Evolutionary conservation across 2,888 invertebrate species (phyloP).

Genomic region (Lochmaea capreae): DNA sequence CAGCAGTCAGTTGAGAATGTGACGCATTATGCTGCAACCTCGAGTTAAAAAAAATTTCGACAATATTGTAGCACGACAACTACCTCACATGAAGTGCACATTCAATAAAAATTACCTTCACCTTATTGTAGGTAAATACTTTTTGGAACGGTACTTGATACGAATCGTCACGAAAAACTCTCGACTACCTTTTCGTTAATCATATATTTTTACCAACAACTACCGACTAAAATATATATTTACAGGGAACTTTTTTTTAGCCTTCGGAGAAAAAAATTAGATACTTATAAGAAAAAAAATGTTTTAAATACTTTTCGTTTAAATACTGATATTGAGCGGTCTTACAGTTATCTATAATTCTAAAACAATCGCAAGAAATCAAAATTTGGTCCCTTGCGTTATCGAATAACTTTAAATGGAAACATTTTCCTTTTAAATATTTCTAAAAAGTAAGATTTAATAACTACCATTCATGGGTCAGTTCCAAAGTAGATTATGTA

Average conservation of each 20-base stretch:
- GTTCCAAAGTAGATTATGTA: background rate
- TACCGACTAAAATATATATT: slow-evolving; percentile 31
- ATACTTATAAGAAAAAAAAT: slow-evolving; percentile 19
- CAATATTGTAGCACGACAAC: too few species aligned
- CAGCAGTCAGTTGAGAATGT: too few species aligned
- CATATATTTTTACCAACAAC: slow-evolving; percentile 25
- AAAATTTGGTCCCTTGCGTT: background rate
- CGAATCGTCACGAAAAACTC: slow-evolving; percentile 14
- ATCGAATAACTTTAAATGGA: background rate
- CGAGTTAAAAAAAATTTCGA: too few species aligned
- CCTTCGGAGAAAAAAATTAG: background rate
- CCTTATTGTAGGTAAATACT: slow-evolving; percentile 5
- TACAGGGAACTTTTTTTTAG: slow-evolving; percentile 18
- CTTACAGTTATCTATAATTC: background rate
- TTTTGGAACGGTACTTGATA: background rate
- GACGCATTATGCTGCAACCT: too few species aligned
- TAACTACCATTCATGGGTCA: background rate
- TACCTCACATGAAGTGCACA: too few species aligned
- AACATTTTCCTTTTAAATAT: background rate
- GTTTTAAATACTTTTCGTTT: slow-evolving; percentile 1
- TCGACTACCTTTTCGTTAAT: slow-evolving; percentile 21
- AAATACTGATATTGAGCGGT: background rate
- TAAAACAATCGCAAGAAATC: background rate
- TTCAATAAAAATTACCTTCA: too few species aligned
- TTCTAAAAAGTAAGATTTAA: background rate